Evolutionary conservation across 2,113 vertebrate genomes (phyloP), one percentile per base, ranked within the genome.

Genomic region (Tachycineta bicolor): DNA sequence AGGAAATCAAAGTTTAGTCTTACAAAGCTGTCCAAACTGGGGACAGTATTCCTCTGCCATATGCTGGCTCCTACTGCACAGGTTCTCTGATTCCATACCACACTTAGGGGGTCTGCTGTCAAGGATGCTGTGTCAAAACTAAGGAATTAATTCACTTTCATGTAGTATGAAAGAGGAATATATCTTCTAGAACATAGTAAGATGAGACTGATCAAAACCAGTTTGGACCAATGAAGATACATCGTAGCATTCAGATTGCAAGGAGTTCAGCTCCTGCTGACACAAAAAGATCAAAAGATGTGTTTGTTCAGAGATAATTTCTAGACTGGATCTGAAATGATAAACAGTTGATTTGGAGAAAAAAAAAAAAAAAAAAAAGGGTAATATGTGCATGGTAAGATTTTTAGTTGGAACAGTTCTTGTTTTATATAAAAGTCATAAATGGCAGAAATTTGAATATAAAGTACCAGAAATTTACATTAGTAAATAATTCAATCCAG

Each of bases 391-490:
- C 15, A 39, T 34, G 58, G 46, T 28, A 83, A 63, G 39, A 69
- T 6, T 39, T 82, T 67, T 33, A 60, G 3, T 20, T 26, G 18
- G 29, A 82, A 8, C 21, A 68, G 16, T 79, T 29, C 29, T 23
- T 34, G 16, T 77, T 87, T 77, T 87, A 52, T 11, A 8, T 44
- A 87, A 89, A 46, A 79, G 16, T 17, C 56, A 82, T 14, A 25
- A 81, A 67, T 24, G 7, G 23, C 19, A 74, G 34, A 29, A 76
- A 18, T 78, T 78, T 78, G 60, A 58, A 78, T 55, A 43, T 44
- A 44, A 93, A 64, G 24, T 31, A 50, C n/a, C 34, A 74, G 69
- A 79, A 89, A 29, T 89, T 87, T 93, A 71, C 39, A 60, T 78
- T 47, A 64, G 58, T 82, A 87, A 91, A 18, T 84, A 89, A 78